These are phyloP conservation scores for Sinhomidia bicolor DNA, from an alignment of 2,888 invertebrate species.

Conservation along the genomic window DNA sequence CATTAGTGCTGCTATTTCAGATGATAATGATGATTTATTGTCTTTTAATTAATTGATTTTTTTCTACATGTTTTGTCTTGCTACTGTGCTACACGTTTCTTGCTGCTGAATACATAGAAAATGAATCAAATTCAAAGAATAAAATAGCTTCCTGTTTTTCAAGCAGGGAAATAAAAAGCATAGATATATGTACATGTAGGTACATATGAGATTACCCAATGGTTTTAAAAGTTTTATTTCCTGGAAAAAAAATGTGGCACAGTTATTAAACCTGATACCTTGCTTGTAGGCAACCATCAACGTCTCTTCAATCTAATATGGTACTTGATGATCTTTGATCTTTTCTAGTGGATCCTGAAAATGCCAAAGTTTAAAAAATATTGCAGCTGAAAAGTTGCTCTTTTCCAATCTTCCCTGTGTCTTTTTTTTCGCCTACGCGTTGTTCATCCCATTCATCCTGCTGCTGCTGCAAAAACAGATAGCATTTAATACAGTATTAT, in stretches of 20 bases:
- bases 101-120: not conserved
- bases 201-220: not conserved
- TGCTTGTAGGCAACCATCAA: not conserved
- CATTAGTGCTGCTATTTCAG: not conserved
- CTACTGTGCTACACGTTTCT: not conserved
- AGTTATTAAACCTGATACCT: too few species aligned
- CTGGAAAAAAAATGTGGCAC: not conserved
- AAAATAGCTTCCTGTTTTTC: not conserved
- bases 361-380: not conserved
- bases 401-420: not conserved
- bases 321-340: not conserved
- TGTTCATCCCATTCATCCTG: not conserved
- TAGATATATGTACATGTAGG: too few species aligned
- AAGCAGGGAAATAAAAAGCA: not conserved
- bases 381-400: not conserved
- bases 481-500: too few species aligned
- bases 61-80: not conserved
- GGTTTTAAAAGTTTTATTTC: not conserved
- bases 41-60: conserved; percentile 1
- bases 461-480: too few species aligned
- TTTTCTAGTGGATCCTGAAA: not conserved
- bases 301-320: not conserved
- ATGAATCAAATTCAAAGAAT: not conserved
- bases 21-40: not conserved
- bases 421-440: not conserved